Evolutionary conservation across 2,888 invertebrate species (phyloP), one percentile per base, ranked within the genome.

Genomic region (Heterodera filipjevi): DNA sequence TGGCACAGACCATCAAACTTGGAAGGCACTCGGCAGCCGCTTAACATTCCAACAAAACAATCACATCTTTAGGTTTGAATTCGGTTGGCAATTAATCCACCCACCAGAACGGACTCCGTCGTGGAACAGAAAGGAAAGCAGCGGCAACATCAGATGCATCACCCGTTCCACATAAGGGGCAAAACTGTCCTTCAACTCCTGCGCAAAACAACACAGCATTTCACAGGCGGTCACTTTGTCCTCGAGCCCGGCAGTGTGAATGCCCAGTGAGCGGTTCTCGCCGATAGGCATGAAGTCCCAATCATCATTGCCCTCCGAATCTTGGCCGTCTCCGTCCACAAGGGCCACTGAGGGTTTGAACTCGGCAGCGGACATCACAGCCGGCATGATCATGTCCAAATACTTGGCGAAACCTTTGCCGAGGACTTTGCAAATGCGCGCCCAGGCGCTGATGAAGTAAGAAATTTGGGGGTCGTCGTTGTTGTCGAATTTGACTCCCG

Each of bases 401-500:
- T 68, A 68, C 35, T 68, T 68, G 68, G 68, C 68, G 22, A 68
- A 75, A 86, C 94, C 93, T 89, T 89, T 89, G 92, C 93, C 93
- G 90, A 96, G 92, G 86, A 96, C 94, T 91, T 96, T 96, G 91
- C 99, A 99, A 90, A 99, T 96, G 84, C 99, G 93, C 0, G 98
- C 96, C 99, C 99, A 99, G 0, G 98, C 97, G 0, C 96, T 95
- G 85, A 99, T 98, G 90, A 99, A 93, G 91, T 96, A 99, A 30
- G 70, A 64, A 1, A 85, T 80, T 76, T 86, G 82, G 10, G 85
- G 85, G 75, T 98, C 97, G 89, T 98, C 97, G 81, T 95, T 46
- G 32, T 76, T 95, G 0, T 95, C 85, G 82, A 96, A 90, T 71
- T 90, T 89, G 33, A 93, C 93, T 82, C 93, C 93, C 87, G 94